A percentile compares a stretch with the other conserved stretches of the same genome.
These are phyloP conservation scores for Callorhinus ursinus DNA, from an alignment of 2,113 vertebrate species.

Conservation along the genomic window DNA sequence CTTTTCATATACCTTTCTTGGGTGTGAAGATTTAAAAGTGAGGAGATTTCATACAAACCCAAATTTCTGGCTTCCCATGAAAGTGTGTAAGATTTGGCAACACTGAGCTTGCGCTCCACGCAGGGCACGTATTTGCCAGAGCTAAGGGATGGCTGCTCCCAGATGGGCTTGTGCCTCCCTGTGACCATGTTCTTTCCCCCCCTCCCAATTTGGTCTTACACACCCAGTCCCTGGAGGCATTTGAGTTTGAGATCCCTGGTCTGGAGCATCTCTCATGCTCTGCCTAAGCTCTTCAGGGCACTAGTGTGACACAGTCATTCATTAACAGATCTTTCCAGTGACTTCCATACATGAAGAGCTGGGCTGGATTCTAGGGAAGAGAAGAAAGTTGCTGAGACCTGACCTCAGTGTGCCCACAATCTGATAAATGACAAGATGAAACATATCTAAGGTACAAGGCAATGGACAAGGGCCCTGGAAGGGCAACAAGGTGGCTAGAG, in stretches of 20 bases:
- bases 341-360: not conserved
- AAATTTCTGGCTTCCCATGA: not conserved
- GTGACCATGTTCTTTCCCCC: rapidly evolving
- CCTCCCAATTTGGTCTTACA: not conserved
- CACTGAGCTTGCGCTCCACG: not conserved
- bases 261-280: not conserved
- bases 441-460: not conserved
- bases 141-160: not conserved
- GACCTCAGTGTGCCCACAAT: not conserved
- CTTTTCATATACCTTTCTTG: not conserved
- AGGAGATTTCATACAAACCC: not conserved
- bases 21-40: not conserved
- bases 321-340: not conserved
- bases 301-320: not conserved
- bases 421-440: not conserved
- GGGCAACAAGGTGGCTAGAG: not conserved
- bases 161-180: rapidly evolving
- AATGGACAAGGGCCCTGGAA: not conserved
- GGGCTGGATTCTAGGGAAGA: not conserved
- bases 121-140: not conserved
- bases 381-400: not conserved
- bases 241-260: not conserved
- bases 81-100: not conserved
- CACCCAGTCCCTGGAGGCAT: not conserved
- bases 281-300: not conserved